Evolutionary conservation across 1,140 invertebrate species (phyloP), one percentile per base, ranked within the genome.

Genomic region (Caenorhabditis remanei): DNA sequence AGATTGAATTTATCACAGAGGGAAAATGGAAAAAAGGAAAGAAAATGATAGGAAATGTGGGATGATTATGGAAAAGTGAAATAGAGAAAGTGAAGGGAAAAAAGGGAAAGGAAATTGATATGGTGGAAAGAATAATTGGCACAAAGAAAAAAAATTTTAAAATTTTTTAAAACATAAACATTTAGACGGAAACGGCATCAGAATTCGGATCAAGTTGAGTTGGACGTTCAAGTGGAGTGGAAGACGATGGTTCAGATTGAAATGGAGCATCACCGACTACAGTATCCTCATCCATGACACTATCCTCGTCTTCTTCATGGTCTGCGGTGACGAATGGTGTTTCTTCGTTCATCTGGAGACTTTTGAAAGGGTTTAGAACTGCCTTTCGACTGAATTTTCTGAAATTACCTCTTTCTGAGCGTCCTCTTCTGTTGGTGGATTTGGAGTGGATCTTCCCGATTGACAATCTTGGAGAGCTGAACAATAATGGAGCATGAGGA

Each of bases 401-500:
- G 21, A 21, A 50, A 40, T 19, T 79, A 89, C 82, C 41, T 86
- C 84, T 58, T 56, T 63, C 56, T 32, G 87, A 61, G 46, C 6
- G n/a, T 41, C 24, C 11, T 46, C 58, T 84, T 88, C 83, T 50
- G 46, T 71, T 55, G 14, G 19, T 21, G 75, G 86, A 40, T 90
- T 58, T 32, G 40, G 58, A 21, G 71, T 79, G 9, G 46, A 53
- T 50, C 71, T 86, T 79, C 71, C 71, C 0, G 71, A 63, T 21
- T 86, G 83, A 11, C 40, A 56, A 63, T 87, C 90, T 53, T 96
- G 96, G 53, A 96, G 93, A 11, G 95, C 96, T 2, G 96, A 95
- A 93, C 96, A 97, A 93, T 96, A 96, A 92, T 96, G 96, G 88
- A 96, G 93, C 95, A 96, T 95, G 48, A 97, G 94, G 41, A 96